Conservation (phyloP, 2,113 vertebrate genomes). For the Hyperopisus bebe region DNA sequence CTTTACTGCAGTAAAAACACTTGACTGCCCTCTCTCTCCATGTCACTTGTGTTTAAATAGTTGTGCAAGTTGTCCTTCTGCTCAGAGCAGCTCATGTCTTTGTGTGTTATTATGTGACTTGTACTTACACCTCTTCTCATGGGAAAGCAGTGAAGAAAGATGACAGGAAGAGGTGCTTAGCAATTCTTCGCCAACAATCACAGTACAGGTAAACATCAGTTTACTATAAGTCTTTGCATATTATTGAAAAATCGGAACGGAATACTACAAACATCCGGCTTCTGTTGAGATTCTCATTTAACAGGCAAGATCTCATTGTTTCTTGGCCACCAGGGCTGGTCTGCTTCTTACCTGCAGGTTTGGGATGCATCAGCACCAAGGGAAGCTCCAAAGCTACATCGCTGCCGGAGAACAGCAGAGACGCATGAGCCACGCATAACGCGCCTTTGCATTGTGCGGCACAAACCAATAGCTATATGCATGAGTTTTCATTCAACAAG, state of each 20-base stretch:
- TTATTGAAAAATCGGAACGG: neutral
- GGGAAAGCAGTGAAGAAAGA: neutral
- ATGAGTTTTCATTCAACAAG: neutral
- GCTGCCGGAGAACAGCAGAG: slow-evolving; percentile 47
- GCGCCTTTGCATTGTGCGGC: neutral
- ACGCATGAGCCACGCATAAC: neutral
- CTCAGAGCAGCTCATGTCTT: neutral
- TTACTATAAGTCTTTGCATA: neutral
- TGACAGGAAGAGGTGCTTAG: neutral
- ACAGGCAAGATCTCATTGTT: neutral
- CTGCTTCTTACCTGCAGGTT: slow-evolving; percentile 58
- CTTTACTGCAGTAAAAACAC: neutral
- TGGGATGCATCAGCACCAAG: slow-evolving; percentile 76
- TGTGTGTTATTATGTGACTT: neutral
- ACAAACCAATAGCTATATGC: too few species aligned
- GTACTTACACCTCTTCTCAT: slow-evolving; percentile 20
- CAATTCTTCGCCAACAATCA: neutral
- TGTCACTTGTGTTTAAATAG: neutral
- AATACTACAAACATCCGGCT: neutral
- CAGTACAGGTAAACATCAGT: neutral
- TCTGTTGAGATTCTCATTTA: neutral
- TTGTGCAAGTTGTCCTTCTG: neutral
- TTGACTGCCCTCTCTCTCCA: neutral
- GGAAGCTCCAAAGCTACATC: slow-evolving; percentile 74
- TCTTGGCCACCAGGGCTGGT: neutral